Conservation (phyloP, 2,888 invertebrate species). For the Hipparchia semele region DNA sequence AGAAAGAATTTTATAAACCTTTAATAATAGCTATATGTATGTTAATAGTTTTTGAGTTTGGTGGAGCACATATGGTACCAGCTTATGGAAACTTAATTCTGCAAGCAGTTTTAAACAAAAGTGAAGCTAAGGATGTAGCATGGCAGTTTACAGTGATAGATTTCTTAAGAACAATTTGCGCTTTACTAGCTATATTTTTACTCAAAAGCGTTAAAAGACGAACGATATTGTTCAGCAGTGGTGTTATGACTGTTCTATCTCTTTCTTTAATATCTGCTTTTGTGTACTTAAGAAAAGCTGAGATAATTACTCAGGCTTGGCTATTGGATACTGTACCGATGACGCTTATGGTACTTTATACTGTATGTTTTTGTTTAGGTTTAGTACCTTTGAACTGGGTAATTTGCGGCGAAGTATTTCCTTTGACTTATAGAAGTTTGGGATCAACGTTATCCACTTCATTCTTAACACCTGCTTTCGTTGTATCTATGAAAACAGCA, state of each 20-base stretch:
- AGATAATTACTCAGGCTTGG: constrained; percentile 58
- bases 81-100: constrained; percentile 75
- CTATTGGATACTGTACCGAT: constrained; percentile 66
- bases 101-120: constrained; percentile 66
- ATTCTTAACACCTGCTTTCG: constrained; percentile 72
- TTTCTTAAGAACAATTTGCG: constrained; percentile 84
- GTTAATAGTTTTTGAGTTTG: constrained; percentile 76
- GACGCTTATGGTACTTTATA: constrained; percentile 69
- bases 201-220: constrained; percentile 68
- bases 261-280: constrained; percentile 65
- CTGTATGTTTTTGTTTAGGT: constrained; percentile 72
- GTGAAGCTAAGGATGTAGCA: constrained; percentile 62
- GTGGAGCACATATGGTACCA: constrained; percentile 76
- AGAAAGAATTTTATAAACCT: constrained; percentile 75
- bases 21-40: constrained; percentile 75
- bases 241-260: constrained; percentile 67
- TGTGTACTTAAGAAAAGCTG: constrained; percentile 67
- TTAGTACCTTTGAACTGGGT: constrained; percentile 76
- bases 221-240: constrained; percentile 71
- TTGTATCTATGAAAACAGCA: constrained; percentile 78
- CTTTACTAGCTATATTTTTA: constrained; percentile 80
- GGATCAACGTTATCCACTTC: constrained; percentile 75
- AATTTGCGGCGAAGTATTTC: constrained; percentile 77
- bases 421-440: constrained; percentile 73
- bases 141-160: constrained; percentile 86